phyloP scores from a whole-genome alignment of 2,888 invertebrate species.

The Diplolepis rosae region DNA sequence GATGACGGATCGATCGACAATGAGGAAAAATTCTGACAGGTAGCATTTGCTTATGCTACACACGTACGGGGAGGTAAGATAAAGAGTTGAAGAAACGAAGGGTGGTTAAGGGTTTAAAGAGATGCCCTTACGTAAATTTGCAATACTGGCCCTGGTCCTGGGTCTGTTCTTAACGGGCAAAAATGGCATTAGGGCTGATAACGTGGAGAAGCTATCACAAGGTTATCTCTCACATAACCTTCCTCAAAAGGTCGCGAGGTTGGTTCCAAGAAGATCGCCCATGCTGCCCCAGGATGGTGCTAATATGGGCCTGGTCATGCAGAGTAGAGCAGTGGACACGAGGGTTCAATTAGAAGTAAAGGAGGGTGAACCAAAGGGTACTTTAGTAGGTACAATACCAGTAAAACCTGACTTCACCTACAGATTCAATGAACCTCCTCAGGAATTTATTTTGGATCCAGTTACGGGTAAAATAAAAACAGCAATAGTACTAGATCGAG shows the following conservation, averaged over 20 bases:
- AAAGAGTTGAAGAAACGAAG: slow-evolving; percentile 36
- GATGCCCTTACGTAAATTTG: slow-evolving; percentile 65
- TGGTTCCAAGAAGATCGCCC: slow-evolving; percentile 68
- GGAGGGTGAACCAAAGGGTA: slow-evolving; percentile 90
- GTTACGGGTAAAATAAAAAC: slow-evolving; percentile 90
- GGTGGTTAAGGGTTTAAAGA: slow-evolving; percentile 54
- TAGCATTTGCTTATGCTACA: slow-evolving; percentile 54
- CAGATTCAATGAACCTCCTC: slow-evolving; percentile 92
- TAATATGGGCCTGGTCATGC: slow-evolving; percentile 78
- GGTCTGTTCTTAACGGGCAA: slow-evolving; percentile 60
- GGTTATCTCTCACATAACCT: too few species aligned
- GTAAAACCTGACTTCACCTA: slow-evolving; percentile 92
- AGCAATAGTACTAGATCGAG: slow-evolving; percentile 88
- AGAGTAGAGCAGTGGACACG: slow-evolving; percentile 90
- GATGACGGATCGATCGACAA: slow-evolving; percentile 47
- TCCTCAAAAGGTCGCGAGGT: slow-evolving; percentile 55
- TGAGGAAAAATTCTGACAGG: slow-evolving; percentile 68
- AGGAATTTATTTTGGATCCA: slow-evolving; percentile 89
- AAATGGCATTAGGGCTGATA: slow-evolving; percentile 55
- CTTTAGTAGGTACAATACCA: slow-evolving; percentile 90
- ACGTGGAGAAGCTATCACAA: too few species aligned
- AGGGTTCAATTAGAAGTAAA: slow-evolving; percentile 89
- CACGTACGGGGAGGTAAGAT: slow-evolving; percentile 27
- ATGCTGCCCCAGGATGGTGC: slow-evolving; percentile 66
- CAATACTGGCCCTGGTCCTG: slow-evolving; percentile 65